Base-by-base conservation (phyloP, 1,140 invertebrate species). In the Dolichoris vasculosae region DNA sequence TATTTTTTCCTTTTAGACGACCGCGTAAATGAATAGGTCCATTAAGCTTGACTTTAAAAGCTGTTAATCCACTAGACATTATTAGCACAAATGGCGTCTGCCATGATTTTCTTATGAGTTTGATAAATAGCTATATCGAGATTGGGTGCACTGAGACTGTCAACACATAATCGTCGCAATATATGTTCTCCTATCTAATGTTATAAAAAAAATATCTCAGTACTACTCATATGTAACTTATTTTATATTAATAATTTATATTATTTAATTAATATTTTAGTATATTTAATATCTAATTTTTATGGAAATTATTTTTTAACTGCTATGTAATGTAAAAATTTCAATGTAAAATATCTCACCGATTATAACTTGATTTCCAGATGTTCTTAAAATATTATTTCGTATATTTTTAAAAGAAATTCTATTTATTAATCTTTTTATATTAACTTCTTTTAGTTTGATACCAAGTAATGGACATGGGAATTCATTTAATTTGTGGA, bases 401-500 rank as follows among this genome's bases (percentile, higher is more conserved):
- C 88, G 40, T n/a, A 92, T 86, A 32, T 87, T 13, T 8, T 64
- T 30, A 46, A 91, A 88, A 13, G 73, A 59, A 20, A 90, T 82
- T 43, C 89, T 89, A 79, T 92, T 91, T 7, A 93, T 63, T 32
- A 85, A 75, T 26, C 85, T 86, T 32, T 82, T 76, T 30, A 92
- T 87, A 13, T 32, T 63, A 20, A 91, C 78, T 38, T 90, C 85
- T 26, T 90, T 69, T 48, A 90, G 79, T 20, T 86, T 85, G 15
- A 91, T 46, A 43, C 83, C 88, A n/a, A 88, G 83, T 32, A 88
- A 32, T 2, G 91, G 91, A 77, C 90, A 91, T 17, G 84, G 89
- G 64, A 89, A 89, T 26, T 87, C 84, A 55, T 84, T 81, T 26
- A 89, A 48, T 17, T 75, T 82, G 3, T 87, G 64, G 9, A 88